Base-by-base conservation (phyloP, 2,888 invertebrate genomes). In the Aelia acuminata region DNA sequence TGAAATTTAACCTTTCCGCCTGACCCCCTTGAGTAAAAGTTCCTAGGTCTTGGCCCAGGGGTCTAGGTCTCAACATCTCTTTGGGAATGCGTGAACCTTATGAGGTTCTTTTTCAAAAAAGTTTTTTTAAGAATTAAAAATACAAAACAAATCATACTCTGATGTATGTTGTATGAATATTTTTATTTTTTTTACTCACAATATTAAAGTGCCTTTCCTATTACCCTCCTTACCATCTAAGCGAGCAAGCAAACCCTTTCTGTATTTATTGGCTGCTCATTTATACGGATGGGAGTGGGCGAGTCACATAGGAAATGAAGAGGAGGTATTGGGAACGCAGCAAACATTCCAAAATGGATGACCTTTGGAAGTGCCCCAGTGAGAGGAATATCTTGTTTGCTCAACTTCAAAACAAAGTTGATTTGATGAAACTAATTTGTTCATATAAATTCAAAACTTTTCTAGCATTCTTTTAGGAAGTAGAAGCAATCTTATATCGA, bases 11-110 rank as follows among this genome's bases (percentile, higher is more conserved):
- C 80, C 80, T 80, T 47, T 80, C 20, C 80, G 43, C 43, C 80
- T 80, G 80, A 80, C 80, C 80, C 47, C 80, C 43, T 80, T 80
- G 80, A 80, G 80, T 80, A 80, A 80, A 80, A 80, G 80, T 80
- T 7, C 80, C 43, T 43, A 43, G 75, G 75, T 80, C 75, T 80
- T 31, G 63, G 15, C 63, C 63, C 31, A 3, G 63, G 31, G 63
- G 63, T 63, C 63, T 63, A 63, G 63, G 63, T 80, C 75, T 39
- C 11, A 31, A 22, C 75, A 80, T 80, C 39, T 75, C 70, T 80
- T 35, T 8, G 20, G 75, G 43, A 43, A 80, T 35, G 39, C 7
- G 43, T 10, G 43, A 39, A 39, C 43, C n/a, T n/a, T n/a, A n/a
- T n/a, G n/a, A n/a, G n/a, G n/a, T n/a, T n/a, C n/a, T n/a, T n/a